Evolutionary conservation across 2,797 vertebrate genomes (phyloP), one percentile per base, ranked within the genome.

Genomic region (Dryobates pubescens): DNA sequence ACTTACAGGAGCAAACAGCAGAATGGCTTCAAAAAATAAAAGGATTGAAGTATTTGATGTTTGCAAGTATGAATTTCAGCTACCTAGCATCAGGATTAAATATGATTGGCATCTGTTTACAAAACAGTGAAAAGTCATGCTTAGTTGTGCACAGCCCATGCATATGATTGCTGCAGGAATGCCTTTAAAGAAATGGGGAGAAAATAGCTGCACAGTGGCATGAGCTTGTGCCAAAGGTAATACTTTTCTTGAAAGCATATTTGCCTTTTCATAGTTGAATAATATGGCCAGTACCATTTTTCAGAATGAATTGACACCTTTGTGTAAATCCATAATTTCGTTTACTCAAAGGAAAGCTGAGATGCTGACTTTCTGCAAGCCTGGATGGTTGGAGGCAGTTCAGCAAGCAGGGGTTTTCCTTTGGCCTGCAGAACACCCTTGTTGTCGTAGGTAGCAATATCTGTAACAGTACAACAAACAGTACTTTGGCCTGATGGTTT

Each of bases 11-110:
- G 53, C 27, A 81, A 89, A 65, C 62, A 85, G 43, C 61, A 76
- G 63, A 92, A 70, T 63, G 59, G 58, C 68, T 90, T 92, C 51
- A 88, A 80, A 80, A 80, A 96, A 70, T 47, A 43, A 83, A 95
- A 87, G 7, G 63, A 76, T 3, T 65, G 9, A 61, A 74, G 92
- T 94, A 87, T 68, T 87, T 84, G 34, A 32, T 92, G 45, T 34
- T 71, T 90, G 77, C 59, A 92, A 94, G 26, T 34, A 41, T 63
- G 80, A 63, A 84, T 92, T 81, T 82, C 47, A 58, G 69, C 32
- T 88, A 77, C 10, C 68, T 90, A 61, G 80, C 84, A 80, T 79
- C 53, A 47, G 51, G 73, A 75, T 88, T 90, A 86, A 70, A 65
- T 67, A 30, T 59, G 45, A 86, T 86, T 65, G 69, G 43, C 74